phyloP scores from a whole-genome alignment of 2,888 invertebrate genomes.

The Cryptophagus acutangulus region DNA sequence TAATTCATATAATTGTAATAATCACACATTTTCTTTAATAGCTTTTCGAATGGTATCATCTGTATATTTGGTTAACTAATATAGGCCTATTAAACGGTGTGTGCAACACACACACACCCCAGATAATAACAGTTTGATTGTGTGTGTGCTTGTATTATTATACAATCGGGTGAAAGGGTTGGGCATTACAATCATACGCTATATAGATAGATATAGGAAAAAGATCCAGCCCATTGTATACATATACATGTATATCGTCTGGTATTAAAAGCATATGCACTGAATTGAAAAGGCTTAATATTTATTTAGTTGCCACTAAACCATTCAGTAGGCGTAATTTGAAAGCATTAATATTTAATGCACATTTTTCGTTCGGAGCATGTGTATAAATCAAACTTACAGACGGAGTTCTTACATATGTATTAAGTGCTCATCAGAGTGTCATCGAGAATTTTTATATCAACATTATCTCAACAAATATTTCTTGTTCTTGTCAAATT shows the following conservation, averaged over 20 bases:
- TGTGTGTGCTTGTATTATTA: slow-evolving; percentile 17
- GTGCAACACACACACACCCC: slow-evolving; percentile 32
- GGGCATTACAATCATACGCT: slow-evolving; percentile 16
- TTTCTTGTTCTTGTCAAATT: too few species aligned
- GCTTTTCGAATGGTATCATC: slow-evolving; percentile 13
- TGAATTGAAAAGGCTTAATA: too few species aligned
- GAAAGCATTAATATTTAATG: slow-evolving; percentile 8
- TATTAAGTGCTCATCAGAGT: too few species aligned
- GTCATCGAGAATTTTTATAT: too few species aligned
- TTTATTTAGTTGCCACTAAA: slow-evolving; percentile 1
- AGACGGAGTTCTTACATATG: too few species aligned
- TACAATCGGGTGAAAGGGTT: slow-evolving; percentile 12
- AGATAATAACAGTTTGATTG: slow-evolving; percentile 35
- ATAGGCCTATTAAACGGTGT: slow-evolving; percentile 28
- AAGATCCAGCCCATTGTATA: slow-evolving; percentile 7
- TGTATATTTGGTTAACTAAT: slow-evolving; percentile 18
- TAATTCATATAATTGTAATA: too few species aligned
- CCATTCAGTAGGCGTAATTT: slow-evolving; percentile 5
- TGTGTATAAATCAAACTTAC: too few species aligned
- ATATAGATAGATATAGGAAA: too few species aligned
- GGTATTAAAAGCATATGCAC: slow-evolving; percentile 5
- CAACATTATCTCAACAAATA: too few species aligned
- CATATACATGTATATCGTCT: too few species aligned
- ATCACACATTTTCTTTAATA: slow-evolving; percentile 1
- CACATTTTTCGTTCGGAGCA: too few species aligned